Base-by-base conservation (phyloP, 2,888 invertebrate genomes). In the Dorcus hopei region DNA sequence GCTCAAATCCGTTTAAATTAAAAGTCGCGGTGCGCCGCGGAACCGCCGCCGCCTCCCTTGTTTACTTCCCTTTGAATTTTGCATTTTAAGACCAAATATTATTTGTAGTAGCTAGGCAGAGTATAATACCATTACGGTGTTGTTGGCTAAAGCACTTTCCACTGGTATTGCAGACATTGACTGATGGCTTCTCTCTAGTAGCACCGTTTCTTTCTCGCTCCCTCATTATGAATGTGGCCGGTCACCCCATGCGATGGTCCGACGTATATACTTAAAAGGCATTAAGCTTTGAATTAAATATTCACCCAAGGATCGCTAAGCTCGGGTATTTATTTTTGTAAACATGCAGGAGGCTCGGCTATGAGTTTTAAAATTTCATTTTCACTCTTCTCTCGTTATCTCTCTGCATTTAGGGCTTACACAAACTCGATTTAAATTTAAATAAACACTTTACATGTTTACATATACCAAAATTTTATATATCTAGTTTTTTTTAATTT, bases 31-130 rank as follows among this genome's bases (percentile, higher is more conserved):
- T 52, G 23, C 23, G 41, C 52, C 43, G 41, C 41, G 43, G 43
- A 43, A 43, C 41, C 41, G 23, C 11, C 38, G 38, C 49, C 47
- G 43, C 26, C 6, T 0, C 26, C 49, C 49, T 57, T 54, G 59
- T 59, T 59, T 59, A 52, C 59, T 56, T 52, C 55, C 49, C 59
- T 55, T 59, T 55, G 55, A 59, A 52, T 56, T 56, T 14, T 49
- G 52, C 48, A 49, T 56, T 59, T 56, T 56, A 52, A 49, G 45
- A 11, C 45, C 23, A 9, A 50, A 53, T 45, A 49, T 57, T 19
- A 19, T 45, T 19, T 45, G 16, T 45, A 23, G 9, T 16, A 11
- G 45, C 19, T n/a, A 19, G 9, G 19, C 45, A 19, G 45, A 45
- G 45, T 45, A 41, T 41, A 45, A 45, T 45, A 9, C 45, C 45